Evolutionary conservation across 37 sponge, comb jelly and placozoan genomes (phyloP).

Genomic region (Lycopodina hypogea): DNA sequence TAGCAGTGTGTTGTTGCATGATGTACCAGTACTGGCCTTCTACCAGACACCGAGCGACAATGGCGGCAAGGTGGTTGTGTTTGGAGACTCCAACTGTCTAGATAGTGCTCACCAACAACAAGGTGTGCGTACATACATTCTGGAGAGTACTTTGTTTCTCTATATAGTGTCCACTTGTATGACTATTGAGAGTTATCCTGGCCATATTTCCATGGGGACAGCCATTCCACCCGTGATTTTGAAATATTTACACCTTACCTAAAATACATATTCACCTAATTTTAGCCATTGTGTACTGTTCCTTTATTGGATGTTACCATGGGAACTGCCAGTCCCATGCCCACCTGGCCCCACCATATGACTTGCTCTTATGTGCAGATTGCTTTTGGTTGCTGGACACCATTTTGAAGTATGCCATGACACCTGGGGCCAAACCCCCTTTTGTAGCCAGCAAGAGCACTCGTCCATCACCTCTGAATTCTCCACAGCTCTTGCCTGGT

Average conservation of each 20-base stretch:
- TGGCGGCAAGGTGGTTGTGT: conserved; percentile 80
- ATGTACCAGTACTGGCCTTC: conserved; percentile 83
- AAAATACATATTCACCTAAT: no score
- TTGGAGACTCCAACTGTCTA: conserved; percentile 96
- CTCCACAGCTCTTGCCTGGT: conserved; percentile 71
- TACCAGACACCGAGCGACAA: conserved; percentile 57
- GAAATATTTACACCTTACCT: not conserved
- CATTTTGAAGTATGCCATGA: conserved; percentile 54
- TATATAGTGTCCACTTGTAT: no score
- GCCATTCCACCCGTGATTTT: not conserved
- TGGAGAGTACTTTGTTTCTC: no score
- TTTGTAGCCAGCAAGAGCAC: conserved; percentile 18
- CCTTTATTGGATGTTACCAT: no score
- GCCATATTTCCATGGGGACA: not conserved
- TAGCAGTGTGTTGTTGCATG: conserved; percentile 12
- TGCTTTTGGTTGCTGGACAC: conserved; percentile 79
- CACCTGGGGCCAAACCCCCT: conserved; percentile 6
- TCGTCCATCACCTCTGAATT: conserved; percentile 15
- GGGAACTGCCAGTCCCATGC: no score
- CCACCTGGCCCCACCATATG: not conserved
- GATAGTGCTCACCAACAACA: conserved; percentile 87
- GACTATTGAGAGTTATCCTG: no score
- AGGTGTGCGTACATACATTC: conserved; percentile 27
- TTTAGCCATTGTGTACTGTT: no score
- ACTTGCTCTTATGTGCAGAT: conserved; percentile 15